These are phyloP conservation scores for Scomber colias DNA, from an alignment of 2,113 vertebrate species.

Conservation along the genomic window DNA sequence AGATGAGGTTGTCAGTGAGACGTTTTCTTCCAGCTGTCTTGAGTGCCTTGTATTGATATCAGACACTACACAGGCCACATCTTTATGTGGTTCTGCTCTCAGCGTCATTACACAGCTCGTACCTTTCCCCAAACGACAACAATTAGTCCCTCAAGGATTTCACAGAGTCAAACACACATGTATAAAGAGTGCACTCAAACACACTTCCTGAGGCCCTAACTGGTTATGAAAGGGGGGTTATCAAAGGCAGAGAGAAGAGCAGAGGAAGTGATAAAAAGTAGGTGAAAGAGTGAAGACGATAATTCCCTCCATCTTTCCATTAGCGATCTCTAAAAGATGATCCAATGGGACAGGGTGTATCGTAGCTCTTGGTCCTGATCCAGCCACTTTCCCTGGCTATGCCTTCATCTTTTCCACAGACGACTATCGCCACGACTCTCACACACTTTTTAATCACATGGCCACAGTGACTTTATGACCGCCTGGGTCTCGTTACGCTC, in stretches of 20 bases:
- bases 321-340: slow-evolving; percentile 5
- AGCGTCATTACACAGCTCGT: slow-evolving; percentile 19
- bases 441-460: slow-evolving; percentile 40
- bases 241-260: slow-evolving; percentile 35
- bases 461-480: slow-evolving; percentile 18
- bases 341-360: slow-evolving; percentile 42
- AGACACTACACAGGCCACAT: background rate
- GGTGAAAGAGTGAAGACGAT: background rate
- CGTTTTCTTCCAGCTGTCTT: background rate
- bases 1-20: too few species aligned
- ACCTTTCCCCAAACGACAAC: slow-evolving; percentile 12
- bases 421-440: slow-evolving; percentile 30
- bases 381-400: slow-evolving; percentile 1
- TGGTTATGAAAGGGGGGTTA: slow-evolving; percentile 42
- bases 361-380: slow-evolving; percentile 34
- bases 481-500: too few species aligned
- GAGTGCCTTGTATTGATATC: slow-evolving; percentile 13
- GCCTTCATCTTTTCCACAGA: slow-evolving; percentile 55
- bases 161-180: background rate
- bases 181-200: background rate
- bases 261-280: slow-evolving; percentile 9
- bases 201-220: slow-evolving; percentile 14
- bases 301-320: slow-evolving; percentile 37
- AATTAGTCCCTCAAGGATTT: background rate
- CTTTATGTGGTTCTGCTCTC: slow-evolving; percentile 32